These are phyloP conservation scores for Synchiropus splendidus DNA, from an alignment of 2,113 vertebrate species.

Conservation along the genomic window DNA sequence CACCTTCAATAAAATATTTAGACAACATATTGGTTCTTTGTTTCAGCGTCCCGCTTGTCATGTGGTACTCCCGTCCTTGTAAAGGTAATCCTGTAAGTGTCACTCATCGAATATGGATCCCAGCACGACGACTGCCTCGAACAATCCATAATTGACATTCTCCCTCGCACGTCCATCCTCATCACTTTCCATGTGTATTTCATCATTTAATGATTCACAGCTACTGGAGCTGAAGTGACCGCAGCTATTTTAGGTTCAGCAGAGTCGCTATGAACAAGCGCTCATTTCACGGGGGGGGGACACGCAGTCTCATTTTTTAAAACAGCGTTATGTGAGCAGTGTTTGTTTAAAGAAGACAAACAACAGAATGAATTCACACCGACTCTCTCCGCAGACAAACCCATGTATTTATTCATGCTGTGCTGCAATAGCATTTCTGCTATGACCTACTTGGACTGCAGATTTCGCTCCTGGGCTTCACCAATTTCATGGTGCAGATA, in stretches of 20 bases:
- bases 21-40: no score
- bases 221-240: conserved; percentile 9
- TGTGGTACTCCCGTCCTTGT: no score
- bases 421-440: conserved; percentile 5
- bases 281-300: conserved; percentile 3
- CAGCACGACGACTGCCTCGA: conserved; percentile 1
- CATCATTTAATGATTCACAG: conserved; percentile 26
- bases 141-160: conserved; percentile 30
- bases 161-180: conserved; percentile 15
- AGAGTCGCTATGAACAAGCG: conserved; percentile 11
- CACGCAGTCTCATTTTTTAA: conserved; percentile 12
- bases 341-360: conserved; percentile 5
- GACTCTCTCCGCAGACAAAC: conserved; percentile 2
- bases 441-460: conserved; percentile 14
- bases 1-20: no score
- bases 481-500: conserved; percentile 28
- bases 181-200: conserved; percentile 20
- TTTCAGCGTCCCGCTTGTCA: no score
- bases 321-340: conserved; percentile 2
- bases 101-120: conserved; percentile 7
- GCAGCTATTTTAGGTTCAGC: conserved; percentile 19
- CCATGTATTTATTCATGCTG: conserved; percentile 1
- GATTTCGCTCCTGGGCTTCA: conserved; percentile 18
- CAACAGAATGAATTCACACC: conserved; percentile 8
- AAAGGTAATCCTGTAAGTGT: no score